Evolutionary conservation across 2,797 vertebrate genomes (phyloP), one percentile per base, ranked within the genome.

Genomic region (Thunnus albacares): DNA sequence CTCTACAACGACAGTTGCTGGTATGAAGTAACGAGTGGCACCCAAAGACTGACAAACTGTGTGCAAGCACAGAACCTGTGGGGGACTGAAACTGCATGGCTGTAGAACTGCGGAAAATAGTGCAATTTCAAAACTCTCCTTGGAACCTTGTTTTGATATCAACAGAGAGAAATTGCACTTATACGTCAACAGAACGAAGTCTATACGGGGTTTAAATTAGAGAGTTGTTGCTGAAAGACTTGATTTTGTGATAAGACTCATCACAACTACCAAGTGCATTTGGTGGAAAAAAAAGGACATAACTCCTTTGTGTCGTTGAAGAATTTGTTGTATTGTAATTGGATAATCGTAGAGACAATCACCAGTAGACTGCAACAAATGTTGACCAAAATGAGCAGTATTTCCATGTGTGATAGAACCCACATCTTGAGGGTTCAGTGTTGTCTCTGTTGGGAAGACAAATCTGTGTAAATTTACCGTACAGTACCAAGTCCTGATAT

Each of bases 141-240:
- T 63, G 79, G 85, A 88, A 79, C 75, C 71, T 56, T 65, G 53
- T 80, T 84, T 80, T 82, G 86, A 91, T 88, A 89, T 90, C 80
- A 90, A 63, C 81, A 71, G 87, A 86, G 72, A 84, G 71, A 89
- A 85, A 70, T 63, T 87, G 87, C 87, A 87, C 78, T 84, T 79
- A 59, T 1, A 61, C 28, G 33, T 51, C 20, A 63, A 84, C 75
- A 71, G 59, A 81, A 69, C 51, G 5, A 20, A 63, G 63, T 81
- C 61, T 28, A 26, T 11, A 47, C 4, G 43, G 47, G 84, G 52
- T 58, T 73, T 30, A 30, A 68, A 59, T 62, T 59, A 56, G 45
- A 56, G 51, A 33, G 57, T 76, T 82, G 71, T 71, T 58, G 60
- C 67, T 65, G 73, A 80, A 76, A 75, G 80, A 76, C 81, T 79